Percentiles rank a stretch among this genome's conserved stretches.
Conservation (phyloP, 2,113 vertebrate genomes). For the Chaetura pelagica region DNA sequence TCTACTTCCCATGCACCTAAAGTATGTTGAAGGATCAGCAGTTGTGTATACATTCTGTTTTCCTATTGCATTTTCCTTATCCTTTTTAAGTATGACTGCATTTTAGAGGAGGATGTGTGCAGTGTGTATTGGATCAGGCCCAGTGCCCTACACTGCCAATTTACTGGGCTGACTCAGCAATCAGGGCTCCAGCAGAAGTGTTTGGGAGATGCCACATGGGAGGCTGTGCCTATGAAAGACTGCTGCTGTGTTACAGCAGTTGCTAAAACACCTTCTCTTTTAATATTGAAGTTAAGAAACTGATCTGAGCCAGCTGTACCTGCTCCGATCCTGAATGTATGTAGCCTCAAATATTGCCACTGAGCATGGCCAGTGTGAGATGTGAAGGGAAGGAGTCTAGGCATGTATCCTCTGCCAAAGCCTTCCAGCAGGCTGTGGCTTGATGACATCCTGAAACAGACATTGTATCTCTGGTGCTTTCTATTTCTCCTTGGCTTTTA, state of each 20-base stretch:
- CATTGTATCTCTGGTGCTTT: not conserved
- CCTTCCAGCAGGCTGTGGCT: not conserved
- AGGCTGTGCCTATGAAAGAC: not conserved
- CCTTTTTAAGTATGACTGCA: not conserved
- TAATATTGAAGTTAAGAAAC: not conserved
- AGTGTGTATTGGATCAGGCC: fast-evolving
- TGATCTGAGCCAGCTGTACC: not conserved
- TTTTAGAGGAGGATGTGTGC: not conserved
- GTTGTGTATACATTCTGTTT: not conserved
- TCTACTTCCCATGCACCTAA: not conserved
- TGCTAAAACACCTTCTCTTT: not conserved
- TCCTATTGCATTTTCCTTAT: not conserved
- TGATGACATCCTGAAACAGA: not conserved
- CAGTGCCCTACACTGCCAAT: not conserved
- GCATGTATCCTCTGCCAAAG: fast-evolving
- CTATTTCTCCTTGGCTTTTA: not conserved
- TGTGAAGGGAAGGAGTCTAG: not conserved
- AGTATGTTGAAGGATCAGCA: not conserved
- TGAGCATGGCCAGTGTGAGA: not conserved
- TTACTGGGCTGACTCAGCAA: fast-evolving
- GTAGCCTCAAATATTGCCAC: not conserved
- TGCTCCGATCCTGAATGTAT: not conserved
- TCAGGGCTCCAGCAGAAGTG: not conserved
- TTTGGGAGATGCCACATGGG: not conserved
- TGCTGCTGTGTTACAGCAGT: not conserved